Conservation (phyloP, 2,113 vertebrate genomes). For the Triplophysa tibetana region DNA sequence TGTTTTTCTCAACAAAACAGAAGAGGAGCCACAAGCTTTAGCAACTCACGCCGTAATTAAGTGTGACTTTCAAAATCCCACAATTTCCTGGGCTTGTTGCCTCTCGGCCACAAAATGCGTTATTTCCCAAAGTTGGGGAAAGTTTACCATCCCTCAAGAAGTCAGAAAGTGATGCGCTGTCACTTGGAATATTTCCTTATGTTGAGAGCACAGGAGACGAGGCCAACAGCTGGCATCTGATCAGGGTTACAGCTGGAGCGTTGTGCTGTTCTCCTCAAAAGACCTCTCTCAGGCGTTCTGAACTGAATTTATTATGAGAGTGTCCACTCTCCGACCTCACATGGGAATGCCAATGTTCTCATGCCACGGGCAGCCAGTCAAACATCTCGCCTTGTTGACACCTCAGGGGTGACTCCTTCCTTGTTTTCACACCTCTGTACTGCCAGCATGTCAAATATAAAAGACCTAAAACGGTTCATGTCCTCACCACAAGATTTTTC, state of each 20-base stretch:
- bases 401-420: neutral
- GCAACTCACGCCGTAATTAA: neutral
- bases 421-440: neutral
- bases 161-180: slow-evolving; percentile 21
- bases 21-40: neutral
- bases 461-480: neutral
- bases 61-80: slow-evolving; percentile 8
- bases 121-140: slow-evolving; percentile 16
- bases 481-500: neutral
- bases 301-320: neutral
- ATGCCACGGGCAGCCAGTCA: neutral
- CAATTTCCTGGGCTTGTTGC: slow-evolving; percentile 23
- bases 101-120: slow-evolving; percentile 24
- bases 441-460: neutral
- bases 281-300: neutral
- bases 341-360: neutral
- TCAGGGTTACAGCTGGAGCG: slow-evolving; percentile 3
- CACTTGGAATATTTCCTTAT: neutral
- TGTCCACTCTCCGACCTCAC: neutral
- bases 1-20: neutral
- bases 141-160: neutral
- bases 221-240: slow-evolving; percentile 16
- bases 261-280: slow-evolving; percentile 25
- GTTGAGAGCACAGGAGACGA: neutral
- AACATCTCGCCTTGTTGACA: neutral